Conservation (phyloP, 2,888 invertebrate species). For the Emmelina monodactyla region DNA sequence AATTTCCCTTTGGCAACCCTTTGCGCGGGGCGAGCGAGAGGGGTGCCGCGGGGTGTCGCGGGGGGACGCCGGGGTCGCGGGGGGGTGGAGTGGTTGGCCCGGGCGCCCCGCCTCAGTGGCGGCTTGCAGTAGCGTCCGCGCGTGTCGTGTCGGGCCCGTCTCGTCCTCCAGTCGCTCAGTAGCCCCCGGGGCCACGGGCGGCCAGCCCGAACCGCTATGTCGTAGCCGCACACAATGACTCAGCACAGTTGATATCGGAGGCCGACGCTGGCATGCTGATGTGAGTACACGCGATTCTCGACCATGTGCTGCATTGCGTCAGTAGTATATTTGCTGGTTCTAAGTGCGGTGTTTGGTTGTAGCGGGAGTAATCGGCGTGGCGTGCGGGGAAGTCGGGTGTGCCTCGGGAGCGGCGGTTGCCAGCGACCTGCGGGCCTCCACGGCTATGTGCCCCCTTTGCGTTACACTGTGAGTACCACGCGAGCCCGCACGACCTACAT, state of each 20-base stretch:
- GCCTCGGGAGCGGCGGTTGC: constrained; percentile 54
- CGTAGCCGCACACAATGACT: constrained; percentile 45
- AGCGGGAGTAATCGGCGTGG: constrained; percentile 43
- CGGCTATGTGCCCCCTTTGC: constrained; percentile 65
- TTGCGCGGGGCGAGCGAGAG: constrained; percentile 33
- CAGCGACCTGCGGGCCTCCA: constrained; percentile 55
- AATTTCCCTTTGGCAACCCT: constrained; percentile 55
- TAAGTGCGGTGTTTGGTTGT: constrained; percentile 40
- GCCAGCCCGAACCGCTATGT: constrained; percentile 41
- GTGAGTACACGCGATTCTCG: constrained; percentile 40
- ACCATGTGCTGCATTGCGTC: constrained; percentile 54
- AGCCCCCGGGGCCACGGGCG: constrained; percentile 26
- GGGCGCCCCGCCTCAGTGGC: constrained; percentile 65
- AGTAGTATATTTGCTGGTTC: constrained; percentile 23
- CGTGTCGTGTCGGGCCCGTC: constrained; percentile 62
- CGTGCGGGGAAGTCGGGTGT: constrained; percentile 42
- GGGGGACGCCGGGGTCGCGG: constrained; percentile 24
- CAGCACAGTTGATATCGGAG: constrained; percentile 54
- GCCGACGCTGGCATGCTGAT: constrained; percentile 63
- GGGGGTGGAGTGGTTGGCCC: constrained; percentile 45
- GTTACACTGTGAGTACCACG: constrained; percentile 62
- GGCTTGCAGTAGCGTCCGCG: constrained; percentile 62
- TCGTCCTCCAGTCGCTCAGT: constrained; percentile 57
- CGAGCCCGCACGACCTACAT: no score
- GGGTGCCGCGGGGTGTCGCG: constrained; percentile 14